Evolutionary conservation across 1,140 invertebrate species (phyloP), one percentile per base, ranked within the genome.

Genomic region (Drosophila nigromelanica): DNA sequence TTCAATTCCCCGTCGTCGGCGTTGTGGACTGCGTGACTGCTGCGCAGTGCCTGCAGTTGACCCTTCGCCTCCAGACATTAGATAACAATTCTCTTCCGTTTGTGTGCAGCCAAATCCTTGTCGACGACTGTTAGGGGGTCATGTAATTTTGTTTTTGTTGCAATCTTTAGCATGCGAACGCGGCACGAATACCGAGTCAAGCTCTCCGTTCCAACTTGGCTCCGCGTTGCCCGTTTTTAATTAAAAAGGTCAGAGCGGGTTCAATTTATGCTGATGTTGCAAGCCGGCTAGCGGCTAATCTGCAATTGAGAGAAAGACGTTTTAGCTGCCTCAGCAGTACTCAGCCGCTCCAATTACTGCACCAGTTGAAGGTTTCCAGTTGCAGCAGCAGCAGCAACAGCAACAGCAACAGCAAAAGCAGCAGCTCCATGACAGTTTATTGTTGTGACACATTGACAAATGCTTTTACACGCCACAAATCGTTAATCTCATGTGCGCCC

Each of bases 391-490:
- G 7, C 8, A 8, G 8, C 7, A 10, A 0, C 33, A 8, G 1
- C 33, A 35, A 0, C 8, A 8, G 33, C 33, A 35, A 3, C 24
- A 33, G 30, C 30, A 33, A 21, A 14, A 27, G 35, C 24, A 45
- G 33, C 50, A 55, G 18, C 33, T 63, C 30, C 39, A 21, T 68
- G 71, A 33, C 62, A 73, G 81, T 85, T 85, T 59, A 78, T 86
- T 85, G 85, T 76, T 71, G 54, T 85, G 80, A 85, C 80, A 85
- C 81, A 62, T 85, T 85, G 81, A 85, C 81, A 85, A 85, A 85
- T 85, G 81, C 74, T 62, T 74, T 72, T 70, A 69, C 81, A 86
- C 77, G 70, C 81, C 81, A 80, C 81, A 85, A 85, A 86, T 85
- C 81, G 81, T 85, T 85, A 86, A 80, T 80, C 54, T 68, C 62